phyloP scores from a whole-genome alignment of 2,797 vertebrate species.

The Anguilla marmorata region DNA sequence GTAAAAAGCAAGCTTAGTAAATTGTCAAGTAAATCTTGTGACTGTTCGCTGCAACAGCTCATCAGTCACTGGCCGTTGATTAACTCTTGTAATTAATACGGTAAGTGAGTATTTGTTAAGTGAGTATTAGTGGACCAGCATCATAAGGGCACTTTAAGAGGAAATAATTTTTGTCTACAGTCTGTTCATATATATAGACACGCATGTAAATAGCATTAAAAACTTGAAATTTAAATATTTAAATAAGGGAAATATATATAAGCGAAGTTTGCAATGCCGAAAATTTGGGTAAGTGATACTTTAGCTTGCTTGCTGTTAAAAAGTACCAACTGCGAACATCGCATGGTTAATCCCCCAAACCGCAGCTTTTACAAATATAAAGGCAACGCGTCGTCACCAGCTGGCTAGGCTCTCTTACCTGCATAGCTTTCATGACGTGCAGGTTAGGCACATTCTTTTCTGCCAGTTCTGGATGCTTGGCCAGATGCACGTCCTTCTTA shows the following conservation, averaged over 20 bases:
- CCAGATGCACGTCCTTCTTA: conserved; percentile 95
- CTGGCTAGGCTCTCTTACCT: conserved; percentile 70
- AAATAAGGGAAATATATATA: neutral
- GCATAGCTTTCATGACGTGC: conserved; percentile 99
- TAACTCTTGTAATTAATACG: neutral
- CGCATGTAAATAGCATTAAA: neutral
- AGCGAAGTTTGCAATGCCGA: neutral
- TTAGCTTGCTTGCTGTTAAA: neutral
- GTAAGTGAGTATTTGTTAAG: neutral
- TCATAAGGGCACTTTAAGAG: neutral
- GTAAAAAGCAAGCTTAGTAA: neutral
- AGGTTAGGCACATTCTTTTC: conserved; percentile 99
- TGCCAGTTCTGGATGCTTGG: conserved; percentile 93
- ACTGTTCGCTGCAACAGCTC: neutral
- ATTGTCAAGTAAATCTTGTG: neutral
- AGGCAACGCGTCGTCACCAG: neutral
- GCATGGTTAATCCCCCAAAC: neutral
- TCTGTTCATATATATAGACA: neutral
- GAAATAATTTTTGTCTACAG: neutral
- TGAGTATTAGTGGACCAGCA: neutral
- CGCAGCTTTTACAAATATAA: neutral
- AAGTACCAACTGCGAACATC: neutral
- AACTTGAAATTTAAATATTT: neutral
- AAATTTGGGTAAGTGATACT: neutral
- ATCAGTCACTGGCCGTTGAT: neutral